Percentiles rank a stretch among this genome's conserved stretches.
phyloP scores from a whole-genome alignment of 2,797 vertebrate genomes.

The Thamnophis elegans region DNA sequence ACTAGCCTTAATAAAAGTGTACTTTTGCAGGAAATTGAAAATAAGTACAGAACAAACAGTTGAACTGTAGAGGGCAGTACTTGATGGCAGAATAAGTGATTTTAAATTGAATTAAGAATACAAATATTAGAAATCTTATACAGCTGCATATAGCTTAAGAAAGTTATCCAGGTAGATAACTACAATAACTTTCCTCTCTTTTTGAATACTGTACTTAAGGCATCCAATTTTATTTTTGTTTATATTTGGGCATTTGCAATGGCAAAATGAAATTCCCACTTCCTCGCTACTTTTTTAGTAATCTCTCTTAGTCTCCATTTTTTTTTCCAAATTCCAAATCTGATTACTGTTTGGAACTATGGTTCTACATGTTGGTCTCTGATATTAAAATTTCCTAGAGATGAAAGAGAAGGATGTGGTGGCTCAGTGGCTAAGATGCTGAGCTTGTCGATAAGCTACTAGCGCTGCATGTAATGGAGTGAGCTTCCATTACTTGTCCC shows the following conservation, averaged over 20 bases:
- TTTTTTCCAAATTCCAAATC: background rate
- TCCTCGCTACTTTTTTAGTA: background rate
- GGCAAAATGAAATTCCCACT: background rate
- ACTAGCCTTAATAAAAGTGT: slow-evolving; percentile 24
- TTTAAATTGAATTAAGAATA: background rate
- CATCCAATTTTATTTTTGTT: background rate
- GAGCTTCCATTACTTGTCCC: too few species aligned
- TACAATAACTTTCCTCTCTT: background rate
- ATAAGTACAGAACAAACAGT: slow-evolving; percentile 19
- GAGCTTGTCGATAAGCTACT: too few species aligned
- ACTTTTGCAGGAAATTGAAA: slow-evolving; percentile 17
- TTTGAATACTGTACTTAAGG: background rate
- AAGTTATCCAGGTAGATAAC: slow-evolving; percentile 11
- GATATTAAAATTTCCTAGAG: background rate
- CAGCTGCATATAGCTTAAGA: slow-evolving; percentile 19
- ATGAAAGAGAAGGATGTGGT: background rate
- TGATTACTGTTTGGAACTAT: background rate
- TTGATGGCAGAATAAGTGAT: background rate
- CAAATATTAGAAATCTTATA: background rate
- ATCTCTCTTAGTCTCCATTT: background rate
- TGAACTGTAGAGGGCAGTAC: slow-evolving; percentile 22
- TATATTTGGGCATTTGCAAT: background rate
- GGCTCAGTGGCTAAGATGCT: too few species aligned
- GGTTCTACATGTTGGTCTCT: background rate
- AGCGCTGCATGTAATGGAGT: too few species aligned